Conservation (phyloP, 2,113 vertebrate species). For the Neogale vison region DNA sequence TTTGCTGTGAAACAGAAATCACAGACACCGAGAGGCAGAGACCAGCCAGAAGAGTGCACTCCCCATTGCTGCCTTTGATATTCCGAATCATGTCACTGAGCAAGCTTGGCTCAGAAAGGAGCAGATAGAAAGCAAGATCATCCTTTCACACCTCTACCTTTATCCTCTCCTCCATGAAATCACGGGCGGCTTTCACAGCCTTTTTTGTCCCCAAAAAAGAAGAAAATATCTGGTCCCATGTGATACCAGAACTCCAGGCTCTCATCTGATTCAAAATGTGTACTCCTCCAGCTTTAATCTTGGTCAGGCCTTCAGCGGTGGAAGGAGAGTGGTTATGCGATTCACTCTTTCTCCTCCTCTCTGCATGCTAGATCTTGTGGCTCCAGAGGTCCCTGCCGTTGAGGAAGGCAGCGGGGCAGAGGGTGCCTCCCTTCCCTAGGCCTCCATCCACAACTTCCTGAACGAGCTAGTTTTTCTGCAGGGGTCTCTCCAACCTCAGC, state of each 20-base stretch:
- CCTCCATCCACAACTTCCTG: not conserved
- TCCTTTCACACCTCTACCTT: not conserved
- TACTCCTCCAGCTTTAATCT: not conserved
- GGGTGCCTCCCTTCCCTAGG: not conserved
- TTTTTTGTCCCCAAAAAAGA: not conserved
- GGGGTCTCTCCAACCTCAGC: no score
- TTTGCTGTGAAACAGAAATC: not conserved
- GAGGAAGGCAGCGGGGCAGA: rapidly evolving
- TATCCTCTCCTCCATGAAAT: not conserved
- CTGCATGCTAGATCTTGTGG: no score
- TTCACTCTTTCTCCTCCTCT: not conserved
- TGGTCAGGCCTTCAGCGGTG: not conserved
- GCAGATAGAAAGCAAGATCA: not conserved
- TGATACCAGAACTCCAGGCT: not conserved
- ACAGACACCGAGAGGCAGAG: not conserved
- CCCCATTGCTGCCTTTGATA: not conserved
- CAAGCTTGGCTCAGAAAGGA: no score
- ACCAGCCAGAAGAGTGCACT: not conserved
- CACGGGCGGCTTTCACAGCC: not conserved
- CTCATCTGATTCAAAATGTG: not conserved
- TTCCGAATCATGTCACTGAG: not conserved
- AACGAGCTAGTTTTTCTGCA: rapidly evolving
- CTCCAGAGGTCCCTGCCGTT: not conserved
- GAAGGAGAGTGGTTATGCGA: not conserved
- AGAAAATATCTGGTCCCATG: not conserved